phyloP scores from a whole-genome alignment of 1,140 invertebrate species.

The Camponotus floridanus region DNA sequence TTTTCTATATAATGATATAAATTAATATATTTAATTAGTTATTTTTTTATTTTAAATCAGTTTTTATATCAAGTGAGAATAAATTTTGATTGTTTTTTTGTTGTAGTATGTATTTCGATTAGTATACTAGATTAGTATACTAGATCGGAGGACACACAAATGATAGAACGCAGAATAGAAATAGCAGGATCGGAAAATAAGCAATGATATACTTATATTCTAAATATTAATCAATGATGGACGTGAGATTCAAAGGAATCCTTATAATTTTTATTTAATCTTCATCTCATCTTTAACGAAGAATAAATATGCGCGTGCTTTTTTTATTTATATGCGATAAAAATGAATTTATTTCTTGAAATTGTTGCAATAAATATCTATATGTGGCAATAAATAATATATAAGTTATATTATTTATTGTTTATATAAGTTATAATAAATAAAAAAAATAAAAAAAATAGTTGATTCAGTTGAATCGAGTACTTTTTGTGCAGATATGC shows the following conservation, averaged over 20 bases:
- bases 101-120: neutral
- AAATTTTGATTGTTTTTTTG: neutral
- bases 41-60: too few relatives aligned
- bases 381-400: too few relatives aligned
- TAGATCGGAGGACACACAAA: conserved; percentile 38
- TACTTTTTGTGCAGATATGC: neutral
- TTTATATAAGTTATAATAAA: neutral
- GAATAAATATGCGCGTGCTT: conserved; percentile 52
- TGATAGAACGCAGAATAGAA: conserved; percentile 56
- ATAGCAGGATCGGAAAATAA: conserved; percentile 32
- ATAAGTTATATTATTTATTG: conserved; percentile 19
- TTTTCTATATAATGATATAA: neutral
- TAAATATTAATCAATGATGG: conserved; percentile 71
- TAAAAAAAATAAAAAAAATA: neutral
- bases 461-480: too few relatives aligned
- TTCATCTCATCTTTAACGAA: conserved; percentile 54
- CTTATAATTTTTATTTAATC: too few relatives aligned
- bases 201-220: conserved; percentile 70
- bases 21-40: too few relatives aligned
- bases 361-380: neutral
- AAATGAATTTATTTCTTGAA: conserved; percentile 9
- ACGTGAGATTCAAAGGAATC: conserved; percentile 59
- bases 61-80: neutral
- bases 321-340: neutral
- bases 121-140: conserved; percentile 39